Evolutionary conservation across 2,113 vertebrate genomes (phyloP).

Genomic region (Corythoichthys haematopterus): DNA sequence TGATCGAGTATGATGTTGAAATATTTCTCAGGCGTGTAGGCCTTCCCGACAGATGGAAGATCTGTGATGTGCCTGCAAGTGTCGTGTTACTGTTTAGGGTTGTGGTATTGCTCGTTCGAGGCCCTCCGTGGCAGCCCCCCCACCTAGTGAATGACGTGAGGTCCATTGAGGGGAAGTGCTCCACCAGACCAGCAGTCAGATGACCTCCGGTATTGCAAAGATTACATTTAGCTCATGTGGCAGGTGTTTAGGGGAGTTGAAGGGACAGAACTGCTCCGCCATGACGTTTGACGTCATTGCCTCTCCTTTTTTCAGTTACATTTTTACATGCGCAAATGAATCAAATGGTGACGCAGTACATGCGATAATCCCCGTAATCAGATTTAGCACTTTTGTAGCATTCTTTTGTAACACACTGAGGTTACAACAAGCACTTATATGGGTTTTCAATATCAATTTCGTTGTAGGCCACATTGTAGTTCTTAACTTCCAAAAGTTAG

Average conservation of each 20-base stretch:
- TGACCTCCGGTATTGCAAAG: constrained; percentile 71
- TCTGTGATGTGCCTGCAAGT: constrained; percentile 50
- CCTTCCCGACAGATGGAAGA: constrained; percentile 2
- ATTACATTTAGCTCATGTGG: constrained; percentile 65
- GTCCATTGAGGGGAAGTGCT: constrained; percentile 62
- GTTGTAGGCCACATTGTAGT: background rate
- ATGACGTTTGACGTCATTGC: constrained; percentile 18
- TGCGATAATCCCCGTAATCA: background rate
- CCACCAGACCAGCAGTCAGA: constrained; percentile 64
- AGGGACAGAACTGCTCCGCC: constrained; percentile 30
- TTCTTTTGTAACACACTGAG: constrained; percentile 3
- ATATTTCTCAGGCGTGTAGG: constrained; percentile 8
- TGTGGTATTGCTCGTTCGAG: constrained; percentile 62
- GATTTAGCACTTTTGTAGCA: background rate
- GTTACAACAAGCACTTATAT: background rate
- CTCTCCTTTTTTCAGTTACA: background rate
- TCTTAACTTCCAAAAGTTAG: background rate
- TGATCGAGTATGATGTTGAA: constrained; percentile 3
- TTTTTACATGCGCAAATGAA: background rate
- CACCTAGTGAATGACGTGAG: constrained; percentile 59
- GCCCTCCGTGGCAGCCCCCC: background rate
- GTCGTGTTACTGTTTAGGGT: constrained; percentile 63
- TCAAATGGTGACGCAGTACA: background rate
- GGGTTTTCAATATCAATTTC: background rate
- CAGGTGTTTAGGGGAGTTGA: constrained; percentile 53